These are phyloP conservation scores for Rhineura floridana DNA, from an alignment of 2,113 vertebrate species.

Conservation along the genomic window DNA sequence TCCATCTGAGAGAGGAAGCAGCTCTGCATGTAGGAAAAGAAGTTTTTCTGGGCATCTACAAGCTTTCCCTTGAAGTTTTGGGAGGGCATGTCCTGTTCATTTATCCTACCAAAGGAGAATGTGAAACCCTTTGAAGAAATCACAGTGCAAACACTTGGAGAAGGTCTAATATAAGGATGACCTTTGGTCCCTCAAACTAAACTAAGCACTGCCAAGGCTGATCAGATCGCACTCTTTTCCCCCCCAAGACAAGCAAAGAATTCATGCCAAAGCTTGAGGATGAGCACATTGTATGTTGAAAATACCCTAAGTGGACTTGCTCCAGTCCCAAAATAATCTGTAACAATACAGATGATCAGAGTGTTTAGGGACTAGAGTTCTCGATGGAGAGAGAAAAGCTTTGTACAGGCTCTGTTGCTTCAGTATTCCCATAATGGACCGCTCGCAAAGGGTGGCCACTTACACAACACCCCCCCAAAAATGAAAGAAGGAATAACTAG, in stretches of 20 bases:
- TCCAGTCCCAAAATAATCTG: too few species aligned
- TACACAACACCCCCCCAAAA: too few species aligned
- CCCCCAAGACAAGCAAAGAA: constrained; percentile 38
- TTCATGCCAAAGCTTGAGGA: constrained; percentile 52
- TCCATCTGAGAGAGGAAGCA: background rate
- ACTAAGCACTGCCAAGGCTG: constrained; percentile 60
- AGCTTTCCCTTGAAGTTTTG: constrained; percentile 26
- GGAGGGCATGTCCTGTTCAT: constrained; percentile 21
- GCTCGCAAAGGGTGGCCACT: too few species aligned
- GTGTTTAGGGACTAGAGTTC: too few species aligned
- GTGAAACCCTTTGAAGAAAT: constrained; percentile 48
- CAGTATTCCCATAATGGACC: too few species aligned
- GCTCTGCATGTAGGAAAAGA: constrained; percentile 2
- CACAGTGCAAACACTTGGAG: constrained; percentile 32
- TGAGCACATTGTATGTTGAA: constrained; percentile 30
- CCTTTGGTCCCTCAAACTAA: constrained; percentile 45
- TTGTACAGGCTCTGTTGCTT: too few species aligned
- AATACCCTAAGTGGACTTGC: background rate
- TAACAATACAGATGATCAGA: too few species aligned
- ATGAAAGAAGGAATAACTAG: too few species aligned
- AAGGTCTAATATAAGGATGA: constrained; percentile 39
- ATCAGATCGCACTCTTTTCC: constrained; percentile 52
- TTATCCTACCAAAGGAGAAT: constrained; percentile 59
- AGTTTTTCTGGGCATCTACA: background rate
- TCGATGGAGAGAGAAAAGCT: too few species aligned